These are phyloP conservation scores for Rhipidura dahli DNA, from an alignment of 2,113 vertebrate genomes.

Conservation along the genomic window DNA sequence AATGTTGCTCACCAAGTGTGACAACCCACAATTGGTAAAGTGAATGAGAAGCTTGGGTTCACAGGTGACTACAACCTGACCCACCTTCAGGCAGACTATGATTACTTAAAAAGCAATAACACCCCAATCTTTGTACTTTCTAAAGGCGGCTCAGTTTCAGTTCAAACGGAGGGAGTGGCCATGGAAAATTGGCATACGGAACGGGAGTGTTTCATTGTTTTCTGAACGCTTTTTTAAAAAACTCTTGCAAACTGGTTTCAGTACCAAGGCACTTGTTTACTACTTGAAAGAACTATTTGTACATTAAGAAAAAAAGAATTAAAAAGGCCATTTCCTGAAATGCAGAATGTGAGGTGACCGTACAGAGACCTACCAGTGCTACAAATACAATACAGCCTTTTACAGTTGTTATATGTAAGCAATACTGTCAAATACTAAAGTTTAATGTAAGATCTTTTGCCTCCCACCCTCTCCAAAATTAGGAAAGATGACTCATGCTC, in stretches of 20 bases:
- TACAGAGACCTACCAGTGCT: neutral
- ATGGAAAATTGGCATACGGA: constrained; percentile 7
- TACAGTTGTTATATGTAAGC: neutral
- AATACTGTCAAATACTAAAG: neutral
- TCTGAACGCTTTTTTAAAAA: neutral
- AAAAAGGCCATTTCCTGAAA: neutral
- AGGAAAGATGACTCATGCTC: neutral
- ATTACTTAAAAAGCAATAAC: neutral
- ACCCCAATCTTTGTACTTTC: neutral
- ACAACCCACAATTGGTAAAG: neutral
- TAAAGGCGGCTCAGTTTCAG: neutral
- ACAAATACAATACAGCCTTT: neutral
- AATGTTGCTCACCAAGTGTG: constrained; percentile 20
- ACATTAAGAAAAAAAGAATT: neutral
- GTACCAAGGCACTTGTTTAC: neutral
- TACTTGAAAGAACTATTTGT: neutral
- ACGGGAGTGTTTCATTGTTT: neutral
- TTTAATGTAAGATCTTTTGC: neutral
- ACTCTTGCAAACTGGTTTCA: neutral
- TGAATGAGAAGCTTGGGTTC: neutral
- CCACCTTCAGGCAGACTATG: neutral
- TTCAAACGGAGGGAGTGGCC: neutral
- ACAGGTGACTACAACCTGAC: neutral
- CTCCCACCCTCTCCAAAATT: neutral
- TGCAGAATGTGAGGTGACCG: fast-evolving